Percentiles rank a stretch among this genome's conserved stretches.
Evolutionary conservation across 2,888 invertebrate genomes (phyloP).

Genomic region (Eristalinus sepulchralis): DNA sequence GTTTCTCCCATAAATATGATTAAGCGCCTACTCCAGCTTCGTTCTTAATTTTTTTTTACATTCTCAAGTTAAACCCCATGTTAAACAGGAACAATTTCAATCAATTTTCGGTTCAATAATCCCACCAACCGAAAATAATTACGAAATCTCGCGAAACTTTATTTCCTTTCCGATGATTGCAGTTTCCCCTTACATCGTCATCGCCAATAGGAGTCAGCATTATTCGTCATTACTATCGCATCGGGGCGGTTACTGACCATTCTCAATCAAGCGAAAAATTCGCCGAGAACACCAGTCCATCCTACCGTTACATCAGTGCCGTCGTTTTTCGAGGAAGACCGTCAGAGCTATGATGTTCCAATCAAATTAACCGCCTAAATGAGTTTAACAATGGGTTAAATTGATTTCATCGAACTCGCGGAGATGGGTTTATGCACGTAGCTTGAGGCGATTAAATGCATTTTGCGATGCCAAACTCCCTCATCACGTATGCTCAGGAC

Average conservation of each 20-base stretch:
- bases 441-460: not conserved
- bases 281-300: not conserved
- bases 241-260: not conserved
- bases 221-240: not conserved
- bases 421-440: not conserved
- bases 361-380: slow-evolving; percentile 67
- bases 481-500: not conserved
- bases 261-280: slow-evolving; percentile 16
- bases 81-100: not conserved
- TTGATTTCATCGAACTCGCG: slow-evolving; percentile 46
- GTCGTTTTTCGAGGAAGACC: slow-evolving; percentile 14
- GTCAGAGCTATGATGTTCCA: slow-evolving; percentile 43
- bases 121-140: slow-evolving; percentile 47
- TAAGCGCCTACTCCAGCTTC: too few relatives aligned
- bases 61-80: not conserved
- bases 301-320: slow-evolving; percentile 9
- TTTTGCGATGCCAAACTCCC: not conserved
- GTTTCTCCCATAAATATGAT: too few relatives aligned
- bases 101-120: slow-evolving; percentile 41
- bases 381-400: slow-evolving; percentile 61
- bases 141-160: slow-evolving; percentile 51
- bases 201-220: not conserved
- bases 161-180: slow-evolving; percentile 45
- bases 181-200: not conserved
- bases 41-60: not conserved